Conservation (phyloP, 2,797 vertebrate genomes). For the Platyrinchus mystaceus region DNA sequence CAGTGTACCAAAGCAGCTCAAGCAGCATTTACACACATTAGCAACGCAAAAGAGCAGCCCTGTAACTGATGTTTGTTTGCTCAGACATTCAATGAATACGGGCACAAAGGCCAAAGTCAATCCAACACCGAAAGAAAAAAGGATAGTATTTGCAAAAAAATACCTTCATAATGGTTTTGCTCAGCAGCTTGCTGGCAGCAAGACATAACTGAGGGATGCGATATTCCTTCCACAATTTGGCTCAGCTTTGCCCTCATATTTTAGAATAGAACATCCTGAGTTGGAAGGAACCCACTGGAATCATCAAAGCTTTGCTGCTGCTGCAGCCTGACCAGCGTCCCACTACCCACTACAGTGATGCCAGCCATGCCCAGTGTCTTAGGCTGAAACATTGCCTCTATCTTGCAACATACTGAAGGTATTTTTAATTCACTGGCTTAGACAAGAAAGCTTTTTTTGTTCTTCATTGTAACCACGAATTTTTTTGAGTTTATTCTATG, state of each 20-base stretch:
- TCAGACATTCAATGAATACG: neutral
- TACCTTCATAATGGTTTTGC: neutral
- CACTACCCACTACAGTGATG: fast-evolving
- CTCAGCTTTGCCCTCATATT: neutral
- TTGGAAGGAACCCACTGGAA: neutral
- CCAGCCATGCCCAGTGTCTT: neutral
- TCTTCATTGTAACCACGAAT: neutral
- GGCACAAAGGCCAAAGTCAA: neutral
- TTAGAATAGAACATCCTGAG: neutral
- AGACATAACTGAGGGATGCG: neutral
- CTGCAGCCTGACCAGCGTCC: neutral
- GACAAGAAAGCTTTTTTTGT: neutral
- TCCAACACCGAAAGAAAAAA: neutral
- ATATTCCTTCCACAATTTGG: neutral
- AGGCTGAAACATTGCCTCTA: neutral
- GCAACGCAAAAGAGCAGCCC: neutral
- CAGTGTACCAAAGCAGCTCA: neutral
- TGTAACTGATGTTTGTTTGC: neutral
- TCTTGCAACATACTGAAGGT: neutral
- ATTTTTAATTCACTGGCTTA: neutral
- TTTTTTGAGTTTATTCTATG: neutral
- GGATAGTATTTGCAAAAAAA: neutral
- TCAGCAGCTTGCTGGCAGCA: neutral
- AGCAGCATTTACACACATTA: neutral
- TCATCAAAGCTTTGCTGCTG: neutral